A percentile compares a stretch with the other conserved stretches of the same genome.
Evolutionary conservation across 2,797 vertebrate genomes (phyloP).

Genomic region (Sus cebifrons): DNA sequence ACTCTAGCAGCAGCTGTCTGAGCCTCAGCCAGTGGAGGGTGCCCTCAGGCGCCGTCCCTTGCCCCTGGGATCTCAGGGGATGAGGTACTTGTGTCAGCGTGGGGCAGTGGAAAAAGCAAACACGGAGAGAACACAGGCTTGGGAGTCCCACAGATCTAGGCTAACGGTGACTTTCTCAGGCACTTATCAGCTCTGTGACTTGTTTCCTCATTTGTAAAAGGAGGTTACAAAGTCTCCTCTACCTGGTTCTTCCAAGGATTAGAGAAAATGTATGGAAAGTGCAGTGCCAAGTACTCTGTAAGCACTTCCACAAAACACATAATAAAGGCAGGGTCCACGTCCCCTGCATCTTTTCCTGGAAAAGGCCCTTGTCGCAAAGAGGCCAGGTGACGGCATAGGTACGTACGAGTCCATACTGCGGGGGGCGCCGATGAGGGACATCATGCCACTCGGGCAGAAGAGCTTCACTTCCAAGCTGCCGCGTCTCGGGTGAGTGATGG

Average conservation of each 20-base stretch:
- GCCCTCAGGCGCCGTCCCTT: not conserved
- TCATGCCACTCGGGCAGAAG: slow-evolving; percentile 96
- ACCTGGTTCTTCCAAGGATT: not conserved
- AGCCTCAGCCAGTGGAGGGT: not conserved
- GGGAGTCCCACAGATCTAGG: not conserved
- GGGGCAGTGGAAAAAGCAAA: not conserved
- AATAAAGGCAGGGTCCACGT: not conserved
- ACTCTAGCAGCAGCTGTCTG: not conserved
- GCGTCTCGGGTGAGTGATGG: slow-evolving; percentile 94
- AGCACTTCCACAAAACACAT: not conserved
- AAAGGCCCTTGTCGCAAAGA: not conserved
- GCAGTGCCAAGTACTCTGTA: not conserved
- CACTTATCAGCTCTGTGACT: not conserved
- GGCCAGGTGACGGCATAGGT: fast-evolving
- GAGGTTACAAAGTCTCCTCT: not conserved
- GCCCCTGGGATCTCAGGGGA: not conserved
- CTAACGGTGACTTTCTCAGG: not conserved
- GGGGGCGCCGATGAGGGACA: slow-evolving; percentile 94
- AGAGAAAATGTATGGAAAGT: fast-evolving
- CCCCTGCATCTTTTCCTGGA: not conserved
- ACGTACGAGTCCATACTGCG: slow-evolving; percentile 95
- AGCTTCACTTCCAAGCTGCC: slow-evolving; percentile 95
- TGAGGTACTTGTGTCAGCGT: not conserved
- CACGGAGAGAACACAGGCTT: not conserved
- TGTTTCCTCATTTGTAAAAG: not conserved